Evolutionary conservation across 2,888 invertebrate species (phyloP), one percentile per base, ranked within the genome.

Genomic region (Lepidocyrtinus sp.): DNA sequence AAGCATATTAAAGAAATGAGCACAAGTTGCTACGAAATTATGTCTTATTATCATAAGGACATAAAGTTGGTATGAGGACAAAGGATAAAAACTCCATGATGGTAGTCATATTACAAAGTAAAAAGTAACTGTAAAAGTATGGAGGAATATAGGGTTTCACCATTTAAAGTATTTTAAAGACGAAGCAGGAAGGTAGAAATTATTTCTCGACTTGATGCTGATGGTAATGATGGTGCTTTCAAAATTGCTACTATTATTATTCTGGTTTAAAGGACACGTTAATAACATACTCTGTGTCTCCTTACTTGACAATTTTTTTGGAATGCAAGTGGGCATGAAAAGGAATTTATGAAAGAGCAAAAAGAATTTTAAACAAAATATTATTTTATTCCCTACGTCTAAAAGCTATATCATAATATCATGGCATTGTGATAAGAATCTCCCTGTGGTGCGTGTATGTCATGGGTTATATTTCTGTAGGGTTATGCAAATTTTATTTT

Each of bases 1-100:
- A 26, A 27, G 24, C 5, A 55, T 25, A 74, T 19, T 22, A 50
- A 36, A 36, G 36, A 36, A 36, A 36, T 36, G 36, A 36, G 36
- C 36, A 36, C 36, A 36, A 36, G 36, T 36, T 12, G 36, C 12
- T 7, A 36, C 5, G 36, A 36, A 36, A 36, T 36, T 36, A n/a
- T n/a, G n/a, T n/a, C n/a, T n/a, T n/a, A 36, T 36, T 36, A 36
- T 36, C n/a, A n/a, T 36, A 36, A 36, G 36, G 61, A 70, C 24
- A 63, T 63, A 46, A 12, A n/a, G 5, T 12, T 3, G 19, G n/a
- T 15, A 3, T 12, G 3, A 74, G 65, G 73, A 74, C 73, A 74
- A 62, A 75, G 69, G 63, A 69, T 62, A 63, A 75, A 62, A 24
- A 67, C 67, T 67, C 74, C 74, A 75, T 36, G 36, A 36, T 7